These are phyloP conservation scores for Eulimnadia texana DNA, from an alignment of 1,140 invertebrate species.

Conservation along the genomic window DNA sequence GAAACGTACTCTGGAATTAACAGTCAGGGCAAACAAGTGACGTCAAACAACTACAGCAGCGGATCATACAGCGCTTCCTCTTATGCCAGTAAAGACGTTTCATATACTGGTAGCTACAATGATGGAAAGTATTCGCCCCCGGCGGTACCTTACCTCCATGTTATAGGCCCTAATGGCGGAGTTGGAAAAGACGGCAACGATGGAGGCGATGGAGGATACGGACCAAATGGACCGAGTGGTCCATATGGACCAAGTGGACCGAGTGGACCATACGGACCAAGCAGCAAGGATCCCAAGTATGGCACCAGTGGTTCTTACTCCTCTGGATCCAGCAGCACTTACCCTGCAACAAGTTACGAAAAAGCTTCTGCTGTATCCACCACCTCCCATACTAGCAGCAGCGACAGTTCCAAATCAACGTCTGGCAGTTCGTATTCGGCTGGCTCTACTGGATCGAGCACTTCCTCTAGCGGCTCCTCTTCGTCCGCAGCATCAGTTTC, in stretches of 20 bases:
- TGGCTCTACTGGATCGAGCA: too few species aligned
- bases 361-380: too few species aligned
- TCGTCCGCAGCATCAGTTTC: too few species aligned
- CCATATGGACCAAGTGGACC: constrained; percentile 12
- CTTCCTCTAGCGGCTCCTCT: too few species aligned
- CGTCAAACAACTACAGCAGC: too few species aligned
- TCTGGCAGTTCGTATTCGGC: too few species aligned
- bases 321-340: neutral
- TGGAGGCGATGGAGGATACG: constrained; percentile 14
- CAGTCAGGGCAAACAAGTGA: too few species aligned
- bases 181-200: neutral
- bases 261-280: constrained; percentile 3
- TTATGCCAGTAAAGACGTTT: neutral
- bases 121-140: constrained; percentile 6
- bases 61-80: too few species aligned
- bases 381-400: too few species aligned
- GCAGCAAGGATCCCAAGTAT: neutral
- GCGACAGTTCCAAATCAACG: too few species aligned
- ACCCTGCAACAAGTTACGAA: neutral
- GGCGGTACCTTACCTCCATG: constrained; percentile 1
- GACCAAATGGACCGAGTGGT: constrained; percentile 12
- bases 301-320: neutral
- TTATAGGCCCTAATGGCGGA: constrained; percentile 1
- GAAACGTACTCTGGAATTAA: too few species aligned
- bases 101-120: neutral